Percentiles rank a stretch among this genome's conserved stretches.
Conservation (phyloP, 2,797 vertebrate species). For the Hemibagrus guttatus region DNA sequence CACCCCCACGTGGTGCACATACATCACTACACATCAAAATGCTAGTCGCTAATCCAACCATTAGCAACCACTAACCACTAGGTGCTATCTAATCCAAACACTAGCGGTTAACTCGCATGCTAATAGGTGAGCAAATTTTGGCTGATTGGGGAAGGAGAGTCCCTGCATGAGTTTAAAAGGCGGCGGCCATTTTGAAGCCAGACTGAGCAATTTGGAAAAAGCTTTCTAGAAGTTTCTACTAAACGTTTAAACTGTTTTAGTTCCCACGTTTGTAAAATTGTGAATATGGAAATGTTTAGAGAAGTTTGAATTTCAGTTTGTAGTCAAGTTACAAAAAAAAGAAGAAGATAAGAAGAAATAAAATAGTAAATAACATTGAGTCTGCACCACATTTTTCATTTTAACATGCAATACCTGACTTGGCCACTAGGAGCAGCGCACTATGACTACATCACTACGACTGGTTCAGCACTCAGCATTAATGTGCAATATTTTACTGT, state of each 20-base stretch:
- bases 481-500: conserved; percentile 47
- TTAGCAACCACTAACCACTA: conserved; percentile 1
- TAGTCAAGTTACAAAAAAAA: conserved; percentile 39
- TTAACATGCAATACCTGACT: conserved; percentile 46
- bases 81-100: conserved; percentile 13
- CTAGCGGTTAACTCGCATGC: conserved; percentile 13
- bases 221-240: neutral
- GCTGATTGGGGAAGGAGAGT: neutral
- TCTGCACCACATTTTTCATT: conserved; percentile 16
- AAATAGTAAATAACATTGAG: conserved; percentile 3
- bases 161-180: neutral
- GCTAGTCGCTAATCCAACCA: neutral
- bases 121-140: conserved; percentile 1
- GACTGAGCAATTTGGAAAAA: neutral
- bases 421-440: conserved; percentile 46
- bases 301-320: conserved; percentile 41
- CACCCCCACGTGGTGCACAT: conserved; percentile 16
- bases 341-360: conserved; percentile 6
- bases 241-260: conserved; percentile 34
- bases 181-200: neutral
- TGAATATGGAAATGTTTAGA: conserved; percentile 51
- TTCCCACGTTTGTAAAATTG: conserved; percentile 39
- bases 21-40: conserved; percentile 14
- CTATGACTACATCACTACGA: neutral
- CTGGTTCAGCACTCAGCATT: conserved; percentile 19